Conservation (phyloP, 1,140 invertebrate genomes). For the Brachionus koreanus region DNA sequence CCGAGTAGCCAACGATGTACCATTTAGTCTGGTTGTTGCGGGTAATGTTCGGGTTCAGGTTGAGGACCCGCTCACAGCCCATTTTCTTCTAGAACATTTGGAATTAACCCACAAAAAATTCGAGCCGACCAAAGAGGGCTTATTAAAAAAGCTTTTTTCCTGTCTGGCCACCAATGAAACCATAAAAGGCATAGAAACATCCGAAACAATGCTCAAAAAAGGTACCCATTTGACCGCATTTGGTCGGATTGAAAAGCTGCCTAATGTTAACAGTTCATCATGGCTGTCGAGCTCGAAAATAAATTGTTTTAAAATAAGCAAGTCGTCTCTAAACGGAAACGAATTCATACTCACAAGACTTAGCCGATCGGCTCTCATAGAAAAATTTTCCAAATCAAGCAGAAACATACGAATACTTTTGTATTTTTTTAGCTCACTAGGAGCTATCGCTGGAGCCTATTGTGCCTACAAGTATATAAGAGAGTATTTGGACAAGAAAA, state of each 20-base stretch:
- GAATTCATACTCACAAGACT: conserved; percentile 19
- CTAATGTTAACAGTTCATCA: neutral
- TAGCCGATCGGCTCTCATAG: neutral
- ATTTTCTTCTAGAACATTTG: conserved; percentile 14
- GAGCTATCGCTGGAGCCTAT: neutral
- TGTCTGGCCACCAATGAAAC: neutral
- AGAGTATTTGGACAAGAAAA: conserved; percentile 20
- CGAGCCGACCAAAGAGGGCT: neutral
- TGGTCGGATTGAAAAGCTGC: conserved; percentile 28
- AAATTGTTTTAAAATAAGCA: neutral
- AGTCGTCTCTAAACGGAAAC: neutral
- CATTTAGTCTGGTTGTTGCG: conserved; percentile 20
- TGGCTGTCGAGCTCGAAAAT: neutral
- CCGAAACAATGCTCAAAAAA: conserved; percentile 15
- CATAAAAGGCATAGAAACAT: neutral
- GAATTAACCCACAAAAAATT: conserved; percentile 32
- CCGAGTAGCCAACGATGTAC: neutral
- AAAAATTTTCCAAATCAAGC: neutral
- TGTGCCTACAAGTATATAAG: neutral
- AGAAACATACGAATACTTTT: neutral
- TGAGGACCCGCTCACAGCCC: neutral
- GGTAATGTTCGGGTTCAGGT: conserved; percentile 1
- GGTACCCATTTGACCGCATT: conserved; percentile 19
- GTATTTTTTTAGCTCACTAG: neutral
- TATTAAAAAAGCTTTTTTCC: neutral